phyloP scores from a whole-genome alignment of 2,113 vertebrate genomes.

The Fukomys damarensis region DNA sequence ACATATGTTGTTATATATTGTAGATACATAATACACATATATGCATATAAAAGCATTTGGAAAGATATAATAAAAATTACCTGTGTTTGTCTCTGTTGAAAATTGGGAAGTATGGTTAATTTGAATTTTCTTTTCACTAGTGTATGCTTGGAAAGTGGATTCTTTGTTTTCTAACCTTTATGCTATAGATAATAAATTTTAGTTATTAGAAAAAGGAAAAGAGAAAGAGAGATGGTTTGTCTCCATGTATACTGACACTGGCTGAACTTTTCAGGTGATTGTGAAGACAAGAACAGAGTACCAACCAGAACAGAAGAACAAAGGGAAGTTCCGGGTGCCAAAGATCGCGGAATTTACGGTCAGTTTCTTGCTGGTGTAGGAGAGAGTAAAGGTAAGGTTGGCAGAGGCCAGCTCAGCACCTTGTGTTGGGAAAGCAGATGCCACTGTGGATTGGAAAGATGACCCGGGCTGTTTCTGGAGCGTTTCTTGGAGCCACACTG shows the following conservation, averaged over 20 bases:
- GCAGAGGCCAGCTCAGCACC: not conserved
- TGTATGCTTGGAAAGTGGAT: not conserved
- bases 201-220: not conserved
- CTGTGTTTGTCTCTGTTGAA: not conserved
- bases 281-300: slow-evolving; percentile 98
- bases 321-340: slow-evolving; percentile 95
- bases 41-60: not conserved
- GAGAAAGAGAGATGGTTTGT: not conserved
- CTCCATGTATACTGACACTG: not conserved
- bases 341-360: slow-evolving; percentile 99
- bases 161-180: not conserved
- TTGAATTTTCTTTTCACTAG: not conserved
- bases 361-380: slow-evolving; percentile 94
- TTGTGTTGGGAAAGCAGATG: not conserved
- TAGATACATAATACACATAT: not conserved
- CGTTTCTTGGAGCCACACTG: not conserved
- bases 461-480: not conserved
- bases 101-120: not conserved
- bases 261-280: slow-evolving; percentile 91
- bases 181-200: not conserved
- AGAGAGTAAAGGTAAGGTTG: slow-evolving; percentile 92
- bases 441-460: not conserved
- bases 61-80: not conserved
- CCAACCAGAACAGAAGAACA: slow-evolving; percentile 98
- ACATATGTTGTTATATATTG: not conserved